A percentile compares a stretch with the other conserved stretches of the same genome.
Evolutionary conservation across 2,797 vertebrate genomes (phyloP).

Genomic region (Squalus acanthias): DNA sequence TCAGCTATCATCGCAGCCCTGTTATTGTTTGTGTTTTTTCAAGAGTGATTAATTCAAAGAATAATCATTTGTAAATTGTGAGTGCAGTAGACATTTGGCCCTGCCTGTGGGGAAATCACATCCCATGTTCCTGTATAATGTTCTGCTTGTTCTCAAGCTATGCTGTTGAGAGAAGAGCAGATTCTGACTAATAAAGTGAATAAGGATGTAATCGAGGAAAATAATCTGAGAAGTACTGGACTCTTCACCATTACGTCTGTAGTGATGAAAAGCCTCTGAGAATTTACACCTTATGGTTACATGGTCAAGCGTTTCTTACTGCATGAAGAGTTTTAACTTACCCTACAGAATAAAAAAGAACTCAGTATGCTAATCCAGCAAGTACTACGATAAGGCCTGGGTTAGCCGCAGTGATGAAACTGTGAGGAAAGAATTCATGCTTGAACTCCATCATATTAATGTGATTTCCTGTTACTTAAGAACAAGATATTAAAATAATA

Average conservation of each 20-base stretch:
- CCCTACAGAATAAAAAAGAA: background rate
- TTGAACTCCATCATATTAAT: background rate
- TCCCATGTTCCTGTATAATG: constrained; percentile 48
- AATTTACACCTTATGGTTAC: background rate
- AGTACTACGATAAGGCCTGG: background rate
- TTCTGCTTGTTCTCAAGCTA: constrained; percentile 43
- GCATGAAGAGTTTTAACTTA: background rate
- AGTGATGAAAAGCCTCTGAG: background rate
- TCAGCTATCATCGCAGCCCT: constrained; percentile 53
- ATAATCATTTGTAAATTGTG: constrained; percentile 65
- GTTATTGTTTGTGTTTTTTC: constrained; percentile 60
- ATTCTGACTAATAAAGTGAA: constrained; percentile 22
- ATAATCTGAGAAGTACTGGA: background rate
- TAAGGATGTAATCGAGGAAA: constrained; percentile 4
- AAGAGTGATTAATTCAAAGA: constrained; percentile 78
- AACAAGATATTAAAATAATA: constrained; percentile 12
- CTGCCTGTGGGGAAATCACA: constrained; percentile 58
- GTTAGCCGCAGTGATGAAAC: background rate
- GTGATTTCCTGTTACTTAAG: background rate
- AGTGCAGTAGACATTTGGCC: constrained; percentile 63
- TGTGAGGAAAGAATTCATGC: background rate
- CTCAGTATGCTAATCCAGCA: background rate
- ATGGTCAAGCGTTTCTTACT: background rate
- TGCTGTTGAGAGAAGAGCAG: background rate
- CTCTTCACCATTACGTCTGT: background rate